Evolutionary conservation across 2,113 vertebrate species (phyloP).

Genomic region (Trinectes maculatus): DNA sequence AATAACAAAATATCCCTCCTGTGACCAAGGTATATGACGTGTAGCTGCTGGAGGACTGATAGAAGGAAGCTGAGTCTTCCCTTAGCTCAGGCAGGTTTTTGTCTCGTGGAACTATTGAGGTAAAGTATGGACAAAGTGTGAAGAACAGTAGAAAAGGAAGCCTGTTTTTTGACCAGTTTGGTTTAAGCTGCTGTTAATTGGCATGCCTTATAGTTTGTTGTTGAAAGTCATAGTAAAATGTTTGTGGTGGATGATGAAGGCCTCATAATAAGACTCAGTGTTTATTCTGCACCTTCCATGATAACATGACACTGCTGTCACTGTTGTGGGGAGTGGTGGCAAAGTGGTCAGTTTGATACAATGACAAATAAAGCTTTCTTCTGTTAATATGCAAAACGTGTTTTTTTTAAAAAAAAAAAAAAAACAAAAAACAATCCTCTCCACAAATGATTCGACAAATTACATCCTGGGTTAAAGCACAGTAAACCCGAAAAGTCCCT

Average conservation of each 20-base stretch:
- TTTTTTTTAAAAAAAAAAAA: no score
- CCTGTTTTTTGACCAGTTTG: no score
- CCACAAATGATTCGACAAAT: conserved; percentile 12
- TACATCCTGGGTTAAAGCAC: neutral
- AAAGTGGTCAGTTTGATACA: no score
- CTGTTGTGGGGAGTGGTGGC: no score
- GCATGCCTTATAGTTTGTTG: neutral
- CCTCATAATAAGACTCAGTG: no score
- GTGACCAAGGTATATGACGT: no score
- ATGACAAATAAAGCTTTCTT: no score
- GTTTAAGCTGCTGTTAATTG: no score
- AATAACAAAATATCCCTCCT: neutral
- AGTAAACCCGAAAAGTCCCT: neutral
- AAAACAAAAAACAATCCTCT: neutral
- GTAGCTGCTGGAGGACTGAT: neutral
- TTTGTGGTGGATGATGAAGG: neutral
- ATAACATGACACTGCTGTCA: neutral
- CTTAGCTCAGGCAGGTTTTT: neutral
- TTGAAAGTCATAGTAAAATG: neutral
- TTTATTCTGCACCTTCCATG: neutral
- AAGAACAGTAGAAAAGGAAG: no score
- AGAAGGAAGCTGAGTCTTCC: neutral
- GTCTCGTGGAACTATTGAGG: no score
- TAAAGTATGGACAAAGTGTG: no score
- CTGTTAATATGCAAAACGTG: no score